phyloP scores from a whole-genome alignment of 2,113 vertebrate genomes.

The Saguinus imperator region DNA sequence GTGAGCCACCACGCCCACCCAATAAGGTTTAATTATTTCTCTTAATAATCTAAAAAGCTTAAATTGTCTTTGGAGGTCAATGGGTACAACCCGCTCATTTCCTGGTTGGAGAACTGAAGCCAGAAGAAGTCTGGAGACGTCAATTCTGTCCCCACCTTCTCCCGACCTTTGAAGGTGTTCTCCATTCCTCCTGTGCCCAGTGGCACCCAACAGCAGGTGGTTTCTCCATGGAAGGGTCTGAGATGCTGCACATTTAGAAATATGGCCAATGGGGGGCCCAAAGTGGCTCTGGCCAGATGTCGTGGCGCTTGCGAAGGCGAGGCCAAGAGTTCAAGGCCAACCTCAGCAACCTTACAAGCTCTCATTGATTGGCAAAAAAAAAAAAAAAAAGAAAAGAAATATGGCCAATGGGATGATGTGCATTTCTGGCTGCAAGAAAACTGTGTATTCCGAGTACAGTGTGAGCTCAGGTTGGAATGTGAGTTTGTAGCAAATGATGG shows the following conservation, averaged over 20 bases:
- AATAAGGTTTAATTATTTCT: neutral
- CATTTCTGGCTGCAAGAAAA: accelerated
- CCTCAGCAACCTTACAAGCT: too few species aligned
- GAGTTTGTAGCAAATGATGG: neutral
- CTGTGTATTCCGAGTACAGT: neutral
- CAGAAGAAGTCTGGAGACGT: neutral
- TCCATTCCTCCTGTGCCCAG: neutral
- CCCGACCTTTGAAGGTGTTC: neutral
- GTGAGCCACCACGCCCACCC: too few species aligned
- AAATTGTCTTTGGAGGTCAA: neutral
- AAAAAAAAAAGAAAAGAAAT: too few species aligned
- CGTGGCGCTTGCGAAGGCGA: too few species aligned
- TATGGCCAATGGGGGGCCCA: too few species aligned
- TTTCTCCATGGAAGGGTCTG: neutral
- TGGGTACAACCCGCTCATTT: neutral
- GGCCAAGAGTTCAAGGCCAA: too few species aligned
- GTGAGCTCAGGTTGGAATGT: neutral
- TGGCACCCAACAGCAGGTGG: neutral
- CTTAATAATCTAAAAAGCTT: neutral
- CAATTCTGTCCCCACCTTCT: neutral
- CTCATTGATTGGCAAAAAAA: too few species aligned
- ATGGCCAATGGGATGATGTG: accelerated
- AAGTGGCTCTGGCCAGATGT: too few species aligned
- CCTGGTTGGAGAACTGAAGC: neutral
- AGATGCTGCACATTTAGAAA: accelerated